phyloP scores from a whole-genome alignment of 2,797 vertebrate genomes.

The Labeo calbasu region DNA sequence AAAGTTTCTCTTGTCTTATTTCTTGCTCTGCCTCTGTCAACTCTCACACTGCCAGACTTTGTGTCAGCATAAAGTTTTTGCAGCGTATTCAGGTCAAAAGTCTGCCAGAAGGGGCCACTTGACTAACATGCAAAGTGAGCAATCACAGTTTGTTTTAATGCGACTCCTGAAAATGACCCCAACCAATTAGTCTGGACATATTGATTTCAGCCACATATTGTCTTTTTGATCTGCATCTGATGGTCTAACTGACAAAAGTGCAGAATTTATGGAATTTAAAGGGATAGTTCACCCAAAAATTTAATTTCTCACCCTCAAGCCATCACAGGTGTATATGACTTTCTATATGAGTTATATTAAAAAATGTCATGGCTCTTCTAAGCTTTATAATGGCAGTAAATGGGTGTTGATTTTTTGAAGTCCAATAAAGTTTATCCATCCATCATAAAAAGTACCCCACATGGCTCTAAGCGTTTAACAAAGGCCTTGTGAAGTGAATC shows the following conservation, averaged over 20 bases:
- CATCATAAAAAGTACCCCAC: no score
- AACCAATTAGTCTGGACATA: not conserved
- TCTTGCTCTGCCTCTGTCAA: not conserved
- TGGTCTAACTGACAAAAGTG: not conserved
- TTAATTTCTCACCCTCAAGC: no score
- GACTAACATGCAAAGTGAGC: not conserved
- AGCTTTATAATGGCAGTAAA: no score
- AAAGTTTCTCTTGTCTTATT: slow-evolving; percentile 23
- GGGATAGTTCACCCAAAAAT: no score
- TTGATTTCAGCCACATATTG: not conserved
- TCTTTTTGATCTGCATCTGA: not conserved
- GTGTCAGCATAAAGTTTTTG: not conserved
- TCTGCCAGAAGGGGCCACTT: not conserved
- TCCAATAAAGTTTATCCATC: no score
- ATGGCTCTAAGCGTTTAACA: no score
- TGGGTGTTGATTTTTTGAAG: no score
- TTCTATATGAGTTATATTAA: no score
- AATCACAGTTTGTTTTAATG: not conserved
- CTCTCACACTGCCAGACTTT: not conserved
- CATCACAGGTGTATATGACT: no score
- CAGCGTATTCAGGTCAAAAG: not conserved
- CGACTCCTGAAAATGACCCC: not conserved
- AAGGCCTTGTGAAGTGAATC: no score
- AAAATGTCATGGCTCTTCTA: no score
- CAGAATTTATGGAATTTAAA: not conserved